A percentile compares a stretch with the other conserved stretches of the same genome.
These are phyloP conservation scores for Progne subis DNA, from an alignment of 2,113 vertebrate species.

Conservation along the genomic window DNA sequence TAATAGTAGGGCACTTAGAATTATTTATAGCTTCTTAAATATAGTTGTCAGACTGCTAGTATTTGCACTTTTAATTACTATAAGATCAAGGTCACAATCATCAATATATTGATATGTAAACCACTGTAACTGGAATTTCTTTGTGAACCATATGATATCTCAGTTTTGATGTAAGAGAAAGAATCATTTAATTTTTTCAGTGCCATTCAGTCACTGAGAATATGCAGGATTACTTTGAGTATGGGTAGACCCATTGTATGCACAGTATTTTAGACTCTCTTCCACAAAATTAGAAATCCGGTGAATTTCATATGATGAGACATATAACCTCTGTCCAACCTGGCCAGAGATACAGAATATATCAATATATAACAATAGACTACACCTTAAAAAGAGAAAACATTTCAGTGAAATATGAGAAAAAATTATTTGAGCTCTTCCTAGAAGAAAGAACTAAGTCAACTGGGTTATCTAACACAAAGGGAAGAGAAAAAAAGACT, in stretches of 20 bases:
- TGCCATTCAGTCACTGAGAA: neutral
- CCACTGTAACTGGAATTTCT: neutral
- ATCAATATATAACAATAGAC: neutral
- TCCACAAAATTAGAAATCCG: neutral
- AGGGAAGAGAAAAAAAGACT: neutral
- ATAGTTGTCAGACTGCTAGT: neutral
- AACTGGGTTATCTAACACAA: neutral
- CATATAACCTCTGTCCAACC: neutral
- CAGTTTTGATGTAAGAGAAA: neutral
- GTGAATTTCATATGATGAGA: neutral
- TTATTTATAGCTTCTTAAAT: neutral
- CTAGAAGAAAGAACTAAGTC: neutral
- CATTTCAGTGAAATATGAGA: neutral
- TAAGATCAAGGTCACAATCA: neutral
- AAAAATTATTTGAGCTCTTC: neutral
- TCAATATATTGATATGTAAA: neutral
- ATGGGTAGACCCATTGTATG: neutral
- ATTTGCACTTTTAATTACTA: neutral
- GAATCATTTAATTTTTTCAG: neutral
- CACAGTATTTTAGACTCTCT: neutral
- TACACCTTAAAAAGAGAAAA: neutral
- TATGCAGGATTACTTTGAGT: neutral
- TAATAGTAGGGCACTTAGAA: neutral
- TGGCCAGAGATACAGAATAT: neutral
- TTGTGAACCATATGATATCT: neutral